These are phyloP conservation scores for Dorcus hopei DNA, from an alignment of 2,888 invertebrate genomes.

Conservation along the genomic window DNA sequence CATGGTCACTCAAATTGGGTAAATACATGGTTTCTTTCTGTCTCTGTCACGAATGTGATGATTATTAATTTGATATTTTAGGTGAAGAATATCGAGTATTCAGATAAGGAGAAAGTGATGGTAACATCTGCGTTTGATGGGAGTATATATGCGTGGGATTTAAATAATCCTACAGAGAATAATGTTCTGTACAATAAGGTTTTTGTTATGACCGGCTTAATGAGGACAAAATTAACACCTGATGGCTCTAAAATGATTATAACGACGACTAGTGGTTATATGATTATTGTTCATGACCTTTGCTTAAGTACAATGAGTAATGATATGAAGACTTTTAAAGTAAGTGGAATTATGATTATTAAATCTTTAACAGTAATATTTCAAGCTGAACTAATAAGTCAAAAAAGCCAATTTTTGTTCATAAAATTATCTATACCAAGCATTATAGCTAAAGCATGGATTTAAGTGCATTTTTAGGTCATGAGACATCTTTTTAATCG, in stretches of 20 bases:
- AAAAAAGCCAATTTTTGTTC: too few relatives aligned
- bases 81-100: conserved; percentile 91
- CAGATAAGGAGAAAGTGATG: conserved; percentile 75
- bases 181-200: conserved; percentile 76
- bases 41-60: too few relatives aligned
- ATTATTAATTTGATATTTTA: conserved; percentile 20
- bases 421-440: too few relatives aligned
- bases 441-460: too few relatives aligned
- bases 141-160: conserved; percentile 91
- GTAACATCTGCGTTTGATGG: conserved; percentile 93
- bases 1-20: conserved; percentile 92
- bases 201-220: conserved; percentile 79
- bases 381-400: too few relatives aligned
- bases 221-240: conserved; percentile 84
- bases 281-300: conserved; percentile 86
- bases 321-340: conserved; percentile 83
- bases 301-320: conserved; percentile 74
- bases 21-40: not conserved
- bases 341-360: conserved; percentile 41
- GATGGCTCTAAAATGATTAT: conserved; percentile 85
- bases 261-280: conserved; percentile 85
- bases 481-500: too few relatives aligned
- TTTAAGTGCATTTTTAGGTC: too few relatives aligned
- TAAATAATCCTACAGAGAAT: conserved; percentile 79
- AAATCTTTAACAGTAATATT: too few relatives aligned